Percentiles rank a stretch among this genome's conserved stretches.
These are phyloP conservation scores for Scaptomyza flava DNA, from an alignment of 2,888 invertebrate genomes.

Conservation along the genomic window DNA sequence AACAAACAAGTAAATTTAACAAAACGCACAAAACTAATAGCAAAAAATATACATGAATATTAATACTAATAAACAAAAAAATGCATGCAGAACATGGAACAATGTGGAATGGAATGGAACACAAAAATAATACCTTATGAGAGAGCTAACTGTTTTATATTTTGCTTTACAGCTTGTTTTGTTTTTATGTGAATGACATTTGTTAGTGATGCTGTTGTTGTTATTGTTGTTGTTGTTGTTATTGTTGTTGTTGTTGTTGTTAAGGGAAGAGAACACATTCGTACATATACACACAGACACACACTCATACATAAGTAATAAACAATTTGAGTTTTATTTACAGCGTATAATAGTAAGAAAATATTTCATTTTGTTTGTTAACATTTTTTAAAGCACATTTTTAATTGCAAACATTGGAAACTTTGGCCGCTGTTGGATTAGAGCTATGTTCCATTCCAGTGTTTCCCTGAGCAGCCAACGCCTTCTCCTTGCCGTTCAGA, in stretches of 20 bases:
- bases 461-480: conserved; percentile 21
- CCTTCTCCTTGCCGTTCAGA: conserved; percentile 48
- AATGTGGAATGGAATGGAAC: conserved; percentile 54
- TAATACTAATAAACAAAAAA: neutral
- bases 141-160: neutral
- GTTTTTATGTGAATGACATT: conserved; percentile 21
- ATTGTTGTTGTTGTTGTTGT: conserved; percentile 19
- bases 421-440: conserved; percentile 14
- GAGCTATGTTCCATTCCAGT: conserved; percentile 27
- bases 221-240: conserved; percentile 26
- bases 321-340: conserved; percentile 36
- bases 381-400: conserved; percentile 21
- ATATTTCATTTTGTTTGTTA: neutral
- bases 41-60: conserved; percentile 6
- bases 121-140: conserved; percentile 2
- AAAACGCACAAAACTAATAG: conserved; percentile 27
- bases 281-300: conserved; percentile 7
- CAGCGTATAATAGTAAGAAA: conserved; percentile 18
- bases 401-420: conserved; percentile 19
- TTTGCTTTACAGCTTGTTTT: neutral
- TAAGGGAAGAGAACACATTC: conserved; percentile 15
- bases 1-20: conserved; percentile 29
- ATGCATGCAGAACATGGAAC: conserved; percentile 39
- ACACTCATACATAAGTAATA: conserved; percentile 6
- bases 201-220: conserved; percentile 17